Base-by-base conservation (phyloP, 2,888 invertebrate species). In the Julus scanicus region DNA sequence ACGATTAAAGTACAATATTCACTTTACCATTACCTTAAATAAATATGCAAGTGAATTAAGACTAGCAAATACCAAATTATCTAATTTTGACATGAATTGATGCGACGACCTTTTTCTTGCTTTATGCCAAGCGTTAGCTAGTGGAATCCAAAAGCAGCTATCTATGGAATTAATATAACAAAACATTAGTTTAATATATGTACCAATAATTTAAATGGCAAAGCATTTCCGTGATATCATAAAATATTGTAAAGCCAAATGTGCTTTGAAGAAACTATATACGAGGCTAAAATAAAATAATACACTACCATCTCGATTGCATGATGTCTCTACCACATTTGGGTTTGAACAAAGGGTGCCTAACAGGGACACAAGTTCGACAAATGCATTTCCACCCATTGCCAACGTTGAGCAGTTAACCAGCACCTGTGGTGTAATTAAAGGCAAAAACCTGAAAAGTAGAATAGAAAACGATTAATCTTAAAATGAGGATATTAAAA, bases 91-190 rank as follows among this genome's bases (percentile, higher is more conserved):
- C 87, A 86, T 86, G 9, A 20, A 20, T 40, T 29, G 1, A 17
- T 9, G n/a, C 2, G 87, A 86, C 17, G 57, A 53, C 17, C n/a
- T n/a, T 20, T 63, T 86, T 86, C 87, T 85, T n/a, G 85, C 44
- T 29, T n/a, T 29, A 2, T 44, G 85, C 85, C 85, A 85, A 20
- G 44, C 20, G 5, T n/a, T 20, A 11, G 85, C 40, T 49, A 85
- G 11, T 48, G 49, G 40, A 13, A 85, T 85, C 85, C 85, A 85
- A 48, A 85, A 85, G 29, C 85, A 85, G 15, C 44, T 11, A 3
- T 85, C 85, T 85, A n/a, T 11, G 20, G 44, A 85, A 85, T 29
- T 37, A 37, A 37, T 29, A 85, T 86, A 29, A 49, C 40, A 29
- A 80, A 15, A 80, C 1, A 29, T 29, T 17, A 15, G 15, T 80